Evolutionary conservation across 1,140 invertebrate species (phyloP).

Genomic region (Zaprionus vittiger): DNA sequence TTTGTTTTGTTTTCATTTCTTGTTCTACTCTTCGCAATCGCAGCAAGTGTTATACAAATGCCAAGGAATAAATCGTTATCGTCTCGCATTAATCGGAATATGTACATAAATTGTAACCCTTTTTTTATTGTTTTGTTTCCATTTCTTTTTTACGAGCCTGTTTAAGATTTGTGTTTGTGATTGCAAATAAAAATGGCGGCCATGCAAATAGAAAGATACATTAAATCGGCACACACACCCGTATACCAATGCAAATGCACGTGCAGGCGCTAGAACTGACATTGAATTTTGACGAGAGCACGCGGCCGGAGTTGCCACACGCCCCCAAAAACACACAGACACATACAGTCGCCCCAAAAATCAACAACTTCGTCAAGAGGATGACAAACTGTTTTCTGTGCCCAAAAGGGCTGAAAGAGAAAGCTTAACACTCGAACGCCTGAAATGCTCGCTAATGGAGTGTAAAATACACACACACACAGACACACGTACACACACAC

Average conservation of each 20-base stretch:
- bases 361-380: slow-evolving; percentile 39
- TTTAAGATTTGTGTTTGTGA: slow-evolving; percentile 28
- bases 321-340: slow-evolving; percentile 2
- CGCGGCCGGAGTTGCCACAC: slow-evolving; percentile 37
- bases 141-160: slow-evolving; percentile 38
- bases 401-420: slow-evolving; percentile 72
- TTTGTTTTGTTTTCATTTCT: neutral
- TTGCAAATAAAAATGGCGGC: slow-evolving; percentile 62
- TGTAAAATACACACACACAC: slow-evolving; percentile 68
- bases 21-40: neutral
- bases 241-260: slow-evolving; percentile 43
- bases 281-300: slow-evolving; percentile 79
- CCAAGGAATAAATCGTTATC: neutral
- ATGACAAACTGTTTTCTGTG: slow-evolving; percentile 23
- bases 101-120: slow-evolving; percentile 2
- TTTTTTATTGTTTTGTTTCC: neutral
- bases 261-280: slow-evolving; percentile 62
- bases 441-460: slow-evolving; percentile 76
- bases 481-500: slow-evolving; percentile 21
- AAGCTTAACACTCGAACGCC: slow-evolving; percentile 70
- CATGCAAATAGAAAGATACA: slow-evolving; percentile 44
- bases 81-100: neutral
- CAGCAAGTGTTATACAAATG: too few relatives aligned
- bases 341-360: slow-evolving; percentile 23
- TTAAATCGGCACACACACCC: slow-evolving; percentile 8